Base-by-base conservation (phyloP, 64 coral and sea anemone genomes). In the Acropora tenuis region DNA sequence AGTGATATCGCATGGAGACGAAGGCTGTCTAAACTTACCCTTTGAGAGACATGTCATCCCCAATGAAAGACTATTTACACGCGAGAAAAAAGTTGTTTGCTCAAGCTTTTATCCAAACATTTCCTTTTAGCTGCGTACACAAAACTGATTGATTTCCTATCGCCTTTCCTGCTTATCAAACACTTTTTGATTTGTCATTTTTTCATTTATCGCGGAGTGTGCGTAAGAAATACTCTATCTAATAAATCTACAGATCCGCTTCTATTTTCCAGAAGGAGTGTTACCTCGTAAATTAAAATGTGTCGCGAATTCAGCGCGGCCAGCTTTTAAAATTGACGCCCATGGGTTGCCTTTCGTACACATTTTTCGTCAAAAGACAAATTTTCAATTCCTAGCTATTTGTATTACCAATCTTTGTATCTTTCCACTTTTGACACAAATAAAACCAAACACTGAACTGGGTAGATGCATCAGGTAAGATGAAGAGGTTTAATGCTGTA, bases 91-190 rank as follows among this genome's bases (percentile, higher is more conserved):
- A 71, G 68, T 17, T 85, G 63, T 71, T 82, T 69, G 45, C 46
- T n/a, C 30, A 18, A 43, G 68, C 19, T 10, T 61, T 30, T 72
- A 40, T 69, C 43, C 65, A 85, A 85, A 85, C 65, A 85, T 84
- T 80, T 80, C 50, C 16, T 66, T 45, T 45, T 16, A 85, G 68
- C n/a, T 48, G 6, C 42, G 43, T 1, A 67, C 40, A 46, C 53
- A 66, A 53, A 9, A 63, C 60, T 63, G 79, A 41, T 50, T 81
- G 48, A 42, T 61, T 81, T 83, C 17, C 5, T 67, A 66, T 67
- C 46, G 16, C 41, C 40, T 75, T 2, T 44, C n/a, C 4, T 19
- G 13, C 6, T 44, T 11, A 5, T 43, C 69, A 73, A 73, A 45
- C 41, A 44, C 30, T 75, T 43, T 75, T 43, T 75, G 73, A 71